Evolutionary conservation across 2,888 invertebrate species (phyloP).

Genomic region (Drosophila hamatofila): DNA sequence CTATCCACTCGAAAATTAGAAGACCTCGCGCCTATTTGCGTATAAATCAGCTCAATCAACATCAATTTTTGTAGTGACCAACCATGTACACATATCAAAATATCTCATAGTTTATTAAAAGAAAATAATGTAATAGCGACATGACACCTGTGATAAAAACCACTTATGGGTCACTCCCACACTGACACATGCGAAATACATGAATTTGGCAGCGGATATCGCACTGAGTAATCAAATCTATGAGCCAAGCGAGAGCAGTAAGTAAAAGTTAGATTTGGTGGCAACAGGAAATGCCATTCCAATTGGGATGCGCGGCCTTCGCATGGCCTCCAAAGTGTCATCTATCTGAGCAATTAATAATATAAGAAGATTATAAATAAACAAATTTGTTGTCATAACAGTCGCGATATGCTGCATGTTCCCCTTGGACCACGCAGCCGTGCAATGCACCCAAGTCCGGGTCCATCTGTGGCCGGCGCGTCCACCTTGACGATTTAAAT

Average conservation of each 20-base stretch:
- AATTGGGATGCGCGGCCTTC: slow-evolving; percentile 51
- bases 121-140: not conserved
- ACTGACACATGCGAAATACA: no score
- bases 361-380: slow-evolving; percentile 13
- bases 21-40: no score
- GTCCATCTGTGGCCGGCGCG: slow-evolving; percentile 41
- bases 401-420: slow-evolving; percentile 18
- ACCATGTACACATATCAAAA: not conserved
- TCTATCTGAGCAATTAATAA: slow-evolving; percentile 64
- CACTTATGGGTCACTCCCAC: not conserved
- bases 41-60: no score
- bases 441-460: slow-evolving; percentile 59
- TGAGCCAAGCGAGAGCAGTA: slow-evolving; percentile 14
- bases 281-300: slow-evolving; percentile 65
- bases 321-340: slow-evolving; percentile 9
- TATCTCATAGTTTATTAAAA: not conserved
- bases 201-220: slow-evolving; percentile 45
- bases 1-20: no score
- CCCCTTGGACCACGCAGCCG: slow-evolving; percentile 39
- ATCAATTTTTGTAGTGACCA: no score
- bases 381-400: slow-evolving; percentile 43
- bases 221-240: slow-evolving; percentile 31
- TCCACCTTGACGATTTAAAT: slow-evolving; percentile 57
- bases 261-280: slow-evolving; percentile 34
- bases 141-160: not conserved